These are phyloP conservation scores for Onychorhynchus coronatus DNA, from an alignment of 2,113 vertebrate genomes.

Conservation along the genomic window DNA sequence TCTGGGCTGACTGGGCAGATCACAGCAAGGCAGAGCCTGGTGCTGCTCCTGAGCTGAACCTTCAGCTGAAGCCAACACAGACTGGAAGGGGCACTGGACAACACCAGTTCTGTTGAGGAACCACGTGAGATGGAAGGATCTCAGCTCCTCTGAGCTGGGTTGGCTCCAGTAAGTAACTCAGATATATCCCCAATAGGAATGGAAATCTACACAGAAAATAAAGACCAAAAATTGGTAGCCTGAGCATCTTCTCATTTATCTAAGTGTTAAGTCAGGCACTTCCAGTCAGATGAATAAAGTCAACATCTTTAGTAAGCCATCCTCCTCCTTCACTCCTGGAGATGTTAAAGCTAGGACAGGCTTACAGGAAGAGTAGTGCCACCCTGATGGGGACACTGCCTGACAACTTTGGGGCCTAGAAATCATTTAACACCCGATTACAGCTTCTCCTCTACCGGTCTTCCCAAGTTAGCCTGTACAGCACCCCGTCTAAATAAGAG, in stretches of 20 bases:
- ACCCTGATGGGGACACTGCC: not conserved
- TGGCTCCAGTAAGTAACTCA: not conserved
- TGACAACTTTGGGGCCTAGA: not conserved
- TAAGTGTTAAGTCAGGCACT: not conserved
- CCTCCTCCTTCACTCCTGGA: not conserved
- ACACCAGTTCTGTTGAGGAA: not conserved
- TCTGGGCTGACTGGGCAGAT: not conserved
- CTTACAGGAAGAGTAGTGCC: accelerated
- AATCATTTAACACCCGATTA: not conserved
- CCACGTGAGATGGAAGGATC: accelerated
- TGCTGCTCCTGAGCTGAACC: not conserved
- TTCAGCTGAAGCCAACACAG: not conserved
- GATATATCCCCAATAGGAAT: not conserved
- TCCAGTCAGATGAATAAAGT: not conserved
- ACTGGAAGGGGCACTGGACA: not conserved
- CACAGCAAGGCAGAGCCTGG: not conserved
- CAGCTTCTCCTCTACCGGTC: not conserved
- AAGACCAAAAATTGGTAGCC: not conserved
- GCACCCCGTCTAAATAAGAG: not conserved
- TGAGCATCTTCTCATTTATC: not conserved
- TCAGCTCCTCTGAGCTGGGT: not conserved
- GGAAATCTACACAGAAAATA: not conserved
- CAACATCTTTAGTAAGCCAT: not conserved
- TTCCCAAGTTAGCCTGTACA: not conserved
- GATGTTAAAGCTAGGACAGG: not conserved